Percentiles rank a stretch among this genome's conserved stretches.
Evolutionary conservation across 2,888 invertebrate genomes (phyloP).

Genomic region (Nomada lathburiana): DNA sequence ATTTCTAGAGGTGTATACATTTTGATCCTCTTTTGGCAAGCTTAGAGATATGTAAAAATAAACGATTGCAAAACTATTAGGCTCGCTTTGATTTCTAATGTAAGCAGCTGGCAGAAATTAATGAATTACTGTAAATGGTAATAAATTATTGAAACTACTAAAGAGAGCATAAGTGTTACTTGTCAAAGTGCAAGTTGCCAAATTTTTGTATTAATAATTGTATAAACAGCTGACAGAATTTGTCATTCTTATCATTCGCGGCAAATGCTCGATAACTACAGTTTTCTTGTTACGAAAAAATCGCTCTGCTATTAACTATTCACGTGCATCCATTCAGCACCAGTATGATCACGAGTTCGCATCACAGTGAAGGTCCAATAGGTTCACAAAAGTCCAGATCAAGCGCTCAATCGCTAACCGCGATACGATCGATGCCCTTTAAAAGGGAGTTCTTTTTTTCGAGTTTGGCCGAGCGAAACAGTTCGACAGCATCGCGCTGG

Average conservation of each 20-base stretch:
- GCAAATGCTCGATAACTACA: neutral
- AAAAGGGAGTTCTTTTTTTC: slow-evolving; percentile 36
- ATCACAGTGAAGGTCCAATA: neutral
- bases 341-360: slow-evolving; percentile 14
- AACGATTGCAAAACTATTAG: too few species aligned
- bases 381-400: slow-evolving; percentile 13
- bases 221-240: too few species aligned
- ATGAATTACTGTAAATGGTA: too few species aligned
- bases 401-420: slow-evolving; percentile 42
- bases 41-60: too few species aligned
- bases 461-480: slow-evolving; percentile 29
- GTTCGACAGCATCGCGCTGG: slow-evolving; percentile 17
- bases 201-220: too few species aligned
- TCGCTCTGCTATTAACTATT: neutral
- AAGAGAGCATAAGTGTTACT: too few species aligned
- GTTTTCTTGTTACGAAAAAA: slow-evolving; percentile 6
- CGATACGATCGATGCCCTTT: slow-evolving; percentile 49
- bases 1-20: neutral
- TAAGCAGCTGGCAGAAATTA: too few species aligned
- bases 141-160: too few species aligned
- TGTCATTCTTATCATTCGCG: too few species aligned
- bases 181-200: too few species aligned
- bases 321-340: neutral
- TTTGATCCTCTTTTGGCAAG: too few species aligned
- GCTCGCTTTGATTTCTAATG: too few species aligned